These are phyloP conservation scores for Corythoichthys haematopterus DNA, from an alignment of 2,113 vertebrate species.

Conservation along the genomic window DNA sequence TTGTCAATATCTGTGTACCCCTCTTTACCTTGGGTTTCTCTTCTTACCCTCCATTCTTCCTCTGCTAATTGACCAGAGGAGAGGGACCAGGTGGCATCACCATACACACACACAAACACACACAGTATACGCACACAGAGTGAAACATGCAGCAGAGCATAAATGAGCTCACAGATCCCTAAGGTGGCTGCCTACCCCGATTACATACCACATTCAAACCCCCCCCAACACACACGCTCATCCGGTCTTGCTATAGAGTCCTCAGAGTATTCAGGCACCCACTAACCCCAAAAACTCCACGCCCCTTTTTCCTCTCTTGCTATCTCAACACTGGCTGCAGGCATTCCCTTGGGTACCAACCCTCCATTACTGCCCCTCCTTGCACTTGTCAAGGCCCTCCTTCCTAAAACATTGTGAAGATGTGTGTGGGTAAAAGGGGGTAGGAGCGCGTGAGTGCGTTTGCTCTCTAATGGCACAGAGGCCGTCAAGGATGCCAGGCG, in stretches of 20 bases:
- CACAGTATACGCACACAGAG: constrained; percentile 34
- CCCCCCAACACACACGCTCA: constrained; percentile 19
- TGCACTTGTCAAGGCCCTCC: constrained; percentile 24
- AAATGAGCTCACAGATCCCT: constrained; percentile 75
- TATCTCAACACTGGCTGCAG: constrained; percentile 18
- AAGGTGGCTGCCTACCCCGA: constrained; percentile 31
- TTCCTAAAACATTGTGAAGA: constrained; percentile 16
- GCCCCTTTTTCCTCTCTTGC: constrained; percentile 3
- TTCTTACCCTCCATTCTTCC: constrained; percentile 19
- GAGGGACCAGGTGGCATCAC: constrained; percentile 54
- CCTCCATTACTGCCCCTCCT: constrained; percentile 39
- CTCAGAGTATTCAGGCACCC: constrained; percentile 40
- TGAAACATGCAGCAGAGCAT: constrained; percentile 67
- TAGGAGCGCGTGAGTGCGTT: constrained; percentile 17
- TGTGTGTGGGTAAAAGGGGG: constrained; percentile 2
- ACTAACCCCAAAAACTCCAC: constrained; percentile 7
- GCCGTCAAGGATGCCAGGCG: constrained; percentile 58
- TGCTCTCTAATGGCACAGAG: constrained; percentile 37
- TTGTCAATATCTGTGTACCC: not conserved
- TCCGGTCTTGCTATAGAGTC: constrained; percentile 34
- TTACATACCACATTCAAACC: constrained; percentile 12
- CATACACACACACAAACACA: constrained; percentile 13
- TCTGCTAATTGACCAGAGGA: constrained; percentile 72
- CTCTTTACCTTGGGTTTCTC: constrained; percentile 24
- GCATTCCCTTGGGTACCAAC: constrained; percentile 20